Evolutionary conservation across 2,797 vertebrate species (phyloP).

Genomic region (Tarsius wallacei): DNA sequence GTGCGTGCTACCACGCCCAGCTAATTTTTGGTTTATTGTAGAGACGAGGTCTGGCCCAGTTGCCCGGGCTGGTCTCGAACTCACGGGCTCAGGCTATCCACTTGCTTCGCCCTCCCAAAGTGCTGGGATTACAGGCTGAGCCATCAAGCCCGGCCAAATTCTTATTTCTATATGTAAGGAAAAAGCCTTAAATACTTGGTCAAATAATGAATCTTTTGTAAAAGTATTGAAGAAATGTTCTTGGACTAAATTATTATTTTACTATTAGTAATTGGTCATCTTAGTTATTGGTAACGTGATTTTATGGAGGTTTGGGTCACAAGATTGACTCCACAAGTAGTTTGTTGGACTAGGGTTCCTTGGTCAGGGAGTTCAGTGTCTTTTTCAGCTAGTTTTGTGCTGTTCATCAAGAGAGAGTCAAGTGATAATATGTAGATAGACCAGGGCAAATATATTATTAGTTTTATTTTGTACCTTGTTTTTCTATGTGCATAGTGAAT

Average conservation of each 20-base stretch:
- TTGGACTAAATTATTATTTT: slow-evolving; percentile 36
- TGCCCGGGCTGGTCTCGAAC: too few species aligned
- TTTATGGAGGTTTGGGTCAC: neutral
- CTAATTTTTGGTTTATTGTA: too few species aligned
- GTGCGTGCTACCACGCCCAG: too few species aligned
- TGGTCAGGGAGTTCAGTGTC: neutral
- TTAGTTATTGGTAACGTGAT: neutral
- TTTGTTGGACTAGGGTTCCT: neutral
- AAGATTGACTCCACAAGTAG: neutral
- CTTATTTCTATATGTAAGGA: slow-evolving; percentile 36
- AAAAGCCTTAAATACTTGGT: slow-evolving; percentile 12
- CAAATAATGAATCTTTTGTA: slow-evolving; percentile 43
- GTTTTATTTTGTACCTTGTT: slow-evolving; percentile 41
- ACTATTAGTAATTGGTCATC: neutral
- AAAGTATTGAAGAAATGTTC: slow-evolving; percentile 50
- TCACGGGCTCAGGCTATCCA: too few species aligned
- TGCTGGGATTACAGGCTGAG: too few species aligned
- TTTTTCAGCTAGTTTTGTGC: neutral
- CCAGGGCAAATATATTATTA: neutral
- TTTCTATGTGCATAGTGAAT: slow-evolving; percentile 26
- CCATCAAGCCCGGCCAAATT: too few species aligned
- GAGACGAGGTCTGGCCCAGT: too few species aligned
- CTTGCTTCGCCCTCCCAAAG: too few species aligned
- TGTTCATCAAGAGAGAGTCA: neutral
- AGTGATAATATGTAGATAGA: neutral